Evolutionary conservation across 2,888 invertebrate species (phyloP), one percentile per base, ranked within the genome.

Genomic region (Epirrita christyi): DNA sequence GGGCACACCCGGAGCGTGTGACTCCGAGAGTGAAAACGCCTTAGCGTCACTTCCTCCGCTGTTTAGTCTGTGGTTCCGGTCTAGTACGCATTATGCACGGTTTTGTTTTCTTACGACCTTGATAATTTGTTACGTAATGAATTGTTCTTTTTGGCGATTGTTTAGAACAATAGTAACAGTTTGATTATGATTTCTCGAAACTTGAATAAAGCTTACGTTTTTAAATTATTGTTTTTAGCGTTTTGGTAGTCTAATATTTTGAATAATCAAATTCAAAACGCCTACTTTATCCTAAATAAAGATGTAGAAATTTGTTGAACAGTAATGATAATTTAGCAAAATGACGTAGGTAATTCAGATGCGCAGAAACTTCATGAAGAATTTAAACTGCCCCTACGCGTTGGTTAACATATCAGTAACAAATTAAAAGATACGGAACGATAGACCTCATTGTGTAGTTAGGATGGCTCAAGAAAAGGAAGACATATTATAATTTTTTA

Each of bases 41-140:
- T 32, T 58, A 75, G 78, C 86, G 85, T 83, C 80, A 83, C 73
- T 83, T 88, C 89, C 89, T 76, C 21, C 80, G 83, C 76, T 76
- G 72, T 76, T 66, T 76, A 79, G 73, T 73, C 71, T 46, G 32
- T n/a, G 67, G 88, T 84, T 80, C 81, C 80, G 80, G 82, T 88
- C 83, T 79, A 85, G 69, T 83, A 80, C 62, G 79, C 75, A 81
- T 86, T 86, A 81, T 81, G 65, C 76, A 85, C 80, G 83, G 83
- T 85, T 86, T 86, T 86, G 80, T 83, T 88, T 84, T 82, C 77
- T 59, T 73, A 67, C 73, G 84, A 84, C 89, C 89, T 90, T 90
- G 86, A 64, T 63, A 68, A 70, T 70, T 70, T 62, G 52, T 82
- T 83, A 75, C 76, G 76, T 79, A 79, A 83, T 59, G 61, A 64